Conservation (phyloP, 2,113 vertebrate species). For the Dicrurus megarhynchus region DNA sequence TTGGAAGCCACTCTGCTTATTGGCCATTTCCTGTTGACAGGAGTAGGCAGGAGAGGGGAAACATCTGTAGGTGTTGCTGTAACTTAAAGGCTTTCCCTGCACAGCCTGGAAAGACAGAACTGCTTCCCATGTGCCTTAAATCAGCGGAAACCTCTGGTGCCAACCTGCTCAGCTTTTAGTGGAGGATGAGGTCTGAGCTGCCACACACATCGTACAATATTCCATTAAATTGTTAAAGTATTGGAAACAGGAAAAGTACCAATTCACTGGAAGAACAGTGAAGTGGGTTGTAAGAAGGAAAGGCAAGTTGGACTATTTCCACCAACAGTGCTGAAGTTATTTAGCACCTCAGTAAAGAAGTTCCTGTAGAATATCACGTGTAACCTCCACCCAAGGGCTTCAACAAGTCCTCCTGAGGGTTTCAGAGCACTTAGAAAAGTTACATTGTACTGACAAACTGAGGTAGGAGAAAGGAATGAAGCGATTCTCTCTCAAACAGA, state of each 20-base stretch:
- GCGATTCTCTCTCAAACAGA: background rate
- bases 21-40: background rate
- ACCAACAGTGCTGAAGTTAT: background rate
- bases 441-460: background rate
- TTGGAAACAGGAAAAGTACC: background rate
- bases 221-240: background rate
- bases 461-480: background rate
- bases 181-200: background rate
- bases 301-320: background rate
- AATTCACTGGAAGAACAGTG: background rate
- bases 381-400: background rate
- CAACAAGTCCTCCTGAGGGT: background rate
- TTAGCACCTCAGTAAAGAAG: background rate
- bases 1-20: background rate
- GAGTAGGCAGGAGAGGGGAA: background rate
- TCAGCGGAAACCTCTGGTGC: background rate
- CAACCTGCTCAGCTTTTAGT: background rate
- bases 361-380: background rate
- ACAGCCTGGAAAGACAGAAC: background rate
- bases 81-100: background rate
- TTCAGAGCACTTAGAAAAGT: background rate
- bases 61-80: slow-evolving; percentile 19
- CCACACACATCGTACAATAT: background rate
- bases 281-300: background rate
- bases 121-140: background rate